Evolutionary conservation across 1,140 invertebrate species (phyloP).

Genomic region (Habropoda laboriosa): DNA sequence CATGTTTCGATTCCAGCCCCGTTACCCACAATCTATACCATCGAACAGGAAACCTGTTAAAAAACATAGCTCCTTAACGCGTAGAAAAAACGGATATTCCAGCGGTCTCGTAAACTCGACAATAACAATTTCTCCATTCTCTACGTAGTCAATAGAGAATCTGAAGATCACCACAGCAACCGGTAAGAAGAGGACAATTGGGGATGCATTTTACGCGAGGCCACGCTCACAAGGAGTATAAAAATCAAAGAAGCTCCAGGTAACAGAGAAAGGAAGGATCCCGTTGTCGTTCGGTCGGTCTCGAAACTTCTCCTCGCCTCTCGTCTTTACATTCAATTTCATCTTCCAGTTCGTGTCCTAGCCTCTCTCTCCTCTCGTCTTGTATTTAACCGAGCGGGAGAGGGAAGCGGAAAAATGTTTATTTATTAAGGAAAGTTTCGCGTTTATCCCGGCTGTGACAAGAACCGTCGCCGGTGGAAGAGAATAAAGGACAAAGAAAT

Average conservation of each 20-base stretch:
- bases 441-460: slow-evolving; percentile 27
- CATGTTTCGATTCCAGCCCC: no score
- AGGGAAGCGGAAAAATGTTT: slow-evolving; percentile 36
- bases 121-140: not conserved
- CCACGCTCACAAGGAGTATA: not conserved
- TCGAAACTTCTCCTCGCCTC: not conserved
- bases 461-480: slow-evolving; percentile 34
- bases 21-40: no score
- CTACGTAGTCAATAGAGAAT: no score
- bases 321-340: slow-evolving; percentile 37
- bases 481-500: slow-evolving; percentile 51
- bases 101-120: no score
- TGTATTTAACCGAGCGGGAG: slow-evolving; percentile 3
- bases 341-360: not conserved
- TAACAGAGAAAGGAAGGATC: not conserved
- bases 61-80: no score
- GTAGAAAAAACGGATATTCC: no score
- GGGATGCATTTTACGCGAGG: not conserved
- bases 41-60: no score
- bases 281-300: not conserved
- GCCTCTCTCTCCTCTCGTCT: not conserved
- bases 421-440: slow-evolving; percentile 46
- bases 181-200: not conserved
- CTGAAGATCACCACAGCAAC: no score
- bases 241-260: not conserved